Evolutionary conservation across 2,888 invertebrate genomes (phyloP).

Genomic region (Drosophila barbarae): DNA sequence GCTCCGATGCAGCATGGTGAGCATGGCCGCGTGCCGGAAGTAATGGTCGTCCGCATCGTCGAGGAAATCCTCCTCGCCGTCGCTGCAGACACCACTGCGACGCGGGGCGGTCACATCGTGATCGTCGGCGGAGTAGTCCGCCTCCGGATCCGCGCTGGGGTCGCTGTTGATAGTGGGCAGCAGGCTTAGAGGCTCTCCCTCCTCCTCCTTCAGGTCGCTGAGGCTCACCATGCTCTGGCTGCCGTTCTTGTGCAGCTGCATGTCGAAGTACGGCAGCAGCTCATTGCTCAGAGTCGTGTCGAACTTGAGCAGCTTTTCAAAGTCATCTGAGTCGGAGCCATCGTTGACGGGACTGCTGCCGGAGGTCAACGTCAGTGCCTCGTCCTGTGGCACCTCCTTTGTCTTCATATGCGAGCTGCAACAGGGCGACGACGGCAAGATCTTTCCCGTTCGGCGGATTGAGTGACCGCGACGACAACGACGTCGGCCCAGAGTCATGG

Average conservation of each 20-base stretch:
- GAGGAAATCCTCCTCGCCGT: constrained; percentile 75
- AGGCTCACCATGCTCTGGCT: constrained; percentile 75
- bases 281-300: constrained; percentile 78
- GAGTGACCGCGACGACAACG: constrained; percentile 80
- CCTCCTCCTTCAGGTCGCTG: constrained; percentile 68
- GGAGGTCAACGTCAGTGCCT: background rate
- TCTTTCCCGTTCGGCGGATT: constrained; percentile 77
- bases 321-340: constrained; percentile 78
- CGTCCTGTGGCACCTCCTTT: constrained; percentile 10
- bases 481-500: constrained; percentile 82
- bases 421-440: constrained; percentile 59
- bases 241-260: constrained; percentile 77
- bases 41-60: constrained; percentile 77
- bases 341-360: constrained; percentile 50
- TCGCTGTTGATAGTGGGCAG: constrained; percentile 75
- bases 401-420: constrained; percentile 56
- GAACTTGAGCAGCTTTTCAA: constrained; percentile 77
- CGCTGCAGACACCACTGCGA: constrained; percentile 71
- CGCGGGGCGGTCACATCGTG: constrained; percentile 52
- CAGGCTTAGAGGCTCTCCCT: constrained; percentile 70
- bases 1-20: constrained; percentile 78
- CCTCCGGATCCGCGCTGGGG: constrained; percentile 74
- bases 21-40: constrained; percentile 77
- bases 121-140: constrained; percentile 57
- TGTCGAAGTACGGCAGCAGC: constrained; percentile 79